Base-by-base conservation (phyloP, 1,140 invertebrate species). In the Caerostris darwini region DNA sequence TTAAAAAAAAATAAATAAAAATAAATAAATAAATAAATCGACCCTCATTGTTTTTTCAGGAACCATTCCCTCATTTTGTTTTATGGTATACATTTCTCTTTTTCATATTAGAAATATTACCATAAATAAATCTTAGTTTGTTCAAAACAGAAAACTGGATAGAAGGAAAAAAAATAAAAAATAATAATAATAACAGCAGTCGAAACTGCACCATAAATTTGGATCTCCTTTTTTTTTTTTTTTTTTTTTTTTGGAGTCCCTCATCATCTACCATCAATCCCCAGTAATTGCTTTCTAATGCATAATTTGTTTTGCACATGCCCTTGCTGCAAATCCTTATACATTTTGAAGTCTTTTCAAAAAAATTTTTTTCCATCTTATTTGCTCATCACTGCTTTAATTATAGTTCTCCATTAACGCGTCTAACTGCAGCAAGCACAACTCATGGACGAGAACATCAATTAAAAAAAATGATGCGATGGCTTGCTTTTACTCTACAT, bases 231-330 rank as follows among this genome's bases (percentile, higher is more conserved):
- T 77, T 77, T 77, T 77, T n/a, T n/a, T n/a, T n/a, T n/a, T n/a
- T n/a, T 34, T 34, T 34, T 34, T 34, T 34, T 34, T 34, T 34
- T 34, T 1, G 34, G 71, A 50, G 71, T 2, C 5, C 10, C 71
- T 77, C 82, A 83, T 83, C 82, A 56, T 83, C 82, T 8, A 83
- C 56, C 82, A 83, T 83, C 82, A 56, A 58, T 58, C 82, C 53
- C 56, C 82, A 83, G 82, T 83, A 83, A 83, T 83, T 83, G 82
- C 82, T 58, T 83, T 58, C 56, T 83, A 83, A 83, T 83, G 53
- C 82, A 56, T 83, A 83, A 57, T 58, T 83, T 83, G 54, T 83
- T 83, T 83, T 83, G 54, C 71, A 77, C 82, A 17, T 57, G 57
- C 57, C 53, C 56, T 34, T 34, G 34, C 34, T 77, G 71, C 34